A percentile compares a stretch with the other conserved stretches of the same genome.
phyloP scores from a whole-genome alignment of 2,113 vertebrate genomes.

The Bos javanicus region DNA sequence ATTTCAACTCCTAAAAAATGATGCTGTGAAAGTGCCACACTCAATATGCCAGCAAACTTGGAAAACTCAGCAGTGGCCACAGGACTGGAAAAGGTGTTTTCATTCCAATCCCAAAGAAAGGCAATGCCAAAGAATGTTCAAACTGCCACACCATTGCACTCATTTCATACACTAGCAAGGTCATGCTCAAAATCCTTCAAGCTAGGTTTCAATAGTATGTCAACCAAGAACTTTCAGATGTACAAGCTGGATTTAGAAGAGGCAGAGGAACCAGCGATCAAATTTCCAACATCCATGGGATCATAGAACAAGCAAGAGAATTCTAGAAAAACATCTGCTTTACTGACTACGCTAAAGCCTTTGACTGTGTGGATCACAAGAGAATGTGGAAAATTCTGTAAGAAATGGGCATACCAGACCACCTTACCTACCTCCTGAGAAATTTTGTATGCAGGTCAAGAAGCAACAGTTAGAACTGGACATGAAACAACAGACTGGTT shows the following conservation, averaged over 20 bases:
- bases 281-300: not conserved
- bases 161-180: not conserved
- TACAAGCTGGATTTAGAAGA: not conserved
- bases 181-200: not conserved
- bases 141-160: not conserved
- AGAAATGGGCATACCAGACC: not conserved
- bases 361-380: not conserved
- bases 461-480: not conserved
- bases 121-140: not conserved
- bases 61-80: not conserved
- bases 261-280: not conserved
- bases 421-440: not conserved
- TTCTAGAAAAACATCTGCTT: not conserved
- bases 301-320: not conserved
- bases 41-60: not conserved
- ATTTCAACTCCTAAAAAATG: not conserved
- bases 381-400: not conserved
- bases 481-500: not conserved
- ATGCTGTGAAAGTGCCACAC: not conserved
- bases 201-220: not conserved
- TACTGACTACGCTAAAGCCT: not conserved
- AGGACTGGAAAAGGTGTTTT: not conserved
- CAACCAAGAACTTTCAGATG: not conserved
- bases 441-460: not conserved
- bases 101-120: not conserved